Conservation (phyloP, 1,140 invertebrate genomes). For the Philotrypesis tridentata region DNA sequence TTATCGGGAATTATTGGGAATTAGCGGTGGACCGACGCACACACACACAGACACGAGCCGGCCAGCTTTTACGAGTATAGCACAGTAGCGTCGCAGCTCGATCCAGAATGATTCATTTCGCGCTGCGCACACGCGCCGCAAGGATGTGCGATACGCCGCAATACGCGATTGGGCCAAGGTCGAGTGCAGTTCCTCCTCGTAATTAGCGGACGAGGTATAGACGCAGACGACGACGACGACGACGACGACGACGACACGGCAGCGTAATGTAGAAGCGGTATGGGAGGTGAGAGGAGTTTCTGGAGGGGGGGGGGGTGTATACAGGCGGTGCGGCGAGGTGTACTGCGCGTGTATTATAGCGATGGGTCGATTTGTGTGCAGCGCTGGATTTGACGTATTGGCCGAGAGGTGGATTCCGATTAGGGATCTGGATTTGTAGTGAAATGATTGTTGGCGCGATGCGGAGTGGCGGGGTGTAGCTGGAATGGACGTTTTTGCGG, state of each 20-base stretch:
- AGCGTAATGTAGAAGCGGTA: too few relatives aligned
- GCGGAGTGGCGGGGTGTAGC: too few relatives aligned
- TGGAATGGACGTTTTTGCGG: too few relatives aligned
- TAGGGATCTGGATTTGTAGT: too few relatives aligned
- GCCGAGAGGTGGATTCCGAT: neutral
- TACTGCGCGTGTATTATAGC: too few relatives aligned
- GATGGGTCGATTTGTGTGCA: neutral
- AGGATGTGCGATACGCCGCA: neutral
- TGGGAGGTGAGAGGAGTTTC: too few relatives aligned
- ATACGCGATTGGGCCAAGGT: constrained; percentile 16
- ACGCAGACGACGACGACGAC: too few relatives aligned
- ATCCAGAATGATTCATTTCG: constrained; percentile 5
- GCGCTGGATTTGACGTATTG: neutral
- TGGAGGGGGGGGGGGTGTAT: neutral
- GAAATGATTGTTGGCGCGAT: too few relatives aligned
- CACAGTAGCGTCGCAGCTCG: neutral
- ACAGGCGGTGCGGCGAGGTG: too few relatives aligned
- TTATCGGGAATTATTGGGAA: constrained; percentile 43
- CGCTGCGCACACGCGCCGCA: neutral
- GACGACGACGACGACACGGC: too few relatives aligned
- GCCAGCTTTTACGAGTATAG: neutral
- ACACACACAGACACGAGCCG: too few relatives aligned
- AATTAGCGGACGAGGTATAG: neutral
- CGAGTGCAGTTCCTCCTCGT: neutral
- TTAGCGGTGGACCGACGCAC: constrained; percentile 26